Evolutionary conservation across 2,888 invertebrate species (phyloP), one percentile per base, ranked within the genome.

Genomic region (Dynastes maya): DNA sequence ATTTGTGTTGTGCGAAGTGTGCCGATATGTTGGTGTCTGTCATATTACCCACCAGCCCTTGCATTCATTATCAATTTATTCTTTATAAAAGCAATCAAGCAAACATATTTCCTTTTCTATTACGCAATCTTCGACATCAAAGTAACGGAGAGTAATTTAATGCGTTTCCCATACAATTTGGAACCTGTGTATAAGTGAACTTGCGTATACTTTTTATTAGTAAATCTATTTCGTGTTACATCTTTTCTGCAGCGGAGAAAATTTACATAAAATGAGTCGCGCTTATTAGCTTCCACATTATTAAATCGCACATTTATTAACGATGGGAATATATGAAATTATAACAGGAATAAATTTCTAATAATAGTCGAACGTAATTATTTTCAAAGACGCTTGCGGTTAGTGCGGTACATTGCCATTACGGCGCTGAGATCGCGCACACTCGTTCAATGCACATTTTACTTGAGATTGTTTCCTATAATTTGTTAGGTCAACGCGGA

Each of bases 251-350:
- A 63, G 11, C 13, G 13, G 13, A 63, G 32, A 29, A 63, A 32
- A 63, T 63, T 63, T 63, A n/a, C 63, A 63, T 63, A 63, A 63
- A 63, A 63, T 63, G 27, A 63, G 63, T 63, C 32, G 63, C 4
- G 27, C 27, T 63, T 63, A 27, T 63, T 63, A 8, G 63, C n/a
- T 32, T 32, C 32, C 13, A 22, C 13, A 32, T 32, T 63, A 63
- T 29, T 63, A 63, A n/a, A 63, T 29, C 27, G 29, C n/a, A 63
- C 63, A 63, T 63, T 63, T 63, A 63, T 63, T 63, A 63, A 63
- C n/a, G 63, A 32, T 63, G 63, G 63, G 63, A 63, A 63, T 32
- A n/a, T 63, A 63, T 29, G 63, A 63, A 63, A 63, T 63, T 63
- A 63, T 63, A 63, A 32, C 63, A 63, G 63, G 63, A 32, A 32